Percentiles rank a stretch among this genome's conserved stretches.
Evolutionary conservation across 2,797 vertebrate genomes (phyloP).

Genomic region (Halcyon smyrnensis): DNA sequence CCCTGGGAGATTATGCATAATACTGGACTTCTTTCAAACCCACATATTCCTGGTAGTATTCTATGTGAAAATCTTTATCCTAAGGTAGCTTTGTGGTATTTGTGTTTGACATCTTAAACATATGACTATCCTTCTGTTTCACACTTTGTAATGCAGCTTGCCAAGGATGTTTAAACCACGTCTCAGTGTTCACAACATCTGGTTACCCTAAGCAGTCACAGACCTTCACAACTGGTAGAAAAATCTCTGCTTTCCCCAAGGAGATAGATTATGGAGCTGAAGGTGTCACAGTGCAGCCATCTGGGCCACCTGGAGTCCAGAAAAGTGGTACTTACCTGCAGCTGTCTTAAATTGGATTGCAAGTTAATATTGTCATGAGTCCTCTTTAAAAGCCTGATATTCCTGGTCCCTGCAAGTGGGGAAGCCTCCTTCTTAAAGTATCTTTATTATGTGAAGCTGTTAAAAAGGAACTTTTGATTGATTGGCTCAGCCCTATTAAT

Average conservation of each 20-base stretch:
- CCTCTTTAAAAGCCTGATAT: neutral
- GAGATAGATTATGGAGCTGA: neutral
- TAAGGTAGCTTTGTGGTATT: neutral
- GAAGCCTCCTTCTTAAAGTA: neutral
- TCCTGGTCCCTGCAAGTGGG: neutral
- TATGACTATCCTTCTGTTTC: neutral
- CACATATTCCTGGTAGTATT: neutral
- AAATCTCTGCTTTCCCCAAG: neutral
- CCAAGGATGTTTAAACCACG: neutral
- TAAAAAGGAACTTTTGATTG: neutral
- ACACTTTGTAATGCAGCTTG: neutral
- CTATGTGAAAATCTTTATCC: neutral
- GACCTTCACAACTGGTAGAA: neutral
- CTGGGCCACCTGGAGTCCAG: neutral
- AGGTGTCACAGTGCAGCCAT: neutral
- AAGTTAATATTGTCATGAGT: neutral
- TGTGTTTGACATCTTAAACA: neutral
- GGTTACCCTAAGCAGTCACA: neutral
- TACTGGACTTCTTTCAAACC: neutral
- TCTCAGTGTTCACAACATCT: neutral
- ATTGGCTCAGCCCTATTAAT: neutral
- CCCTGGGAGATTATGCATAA: neutral
- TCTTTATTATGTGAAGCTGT: neutral
- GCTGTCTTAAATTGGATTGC: neutral
- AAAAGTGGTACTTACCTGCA: neutral